Base-by-base conservation (phyloP, 2,888 invertebrate species). In the Nipponacmea schrenckii region DNA sequence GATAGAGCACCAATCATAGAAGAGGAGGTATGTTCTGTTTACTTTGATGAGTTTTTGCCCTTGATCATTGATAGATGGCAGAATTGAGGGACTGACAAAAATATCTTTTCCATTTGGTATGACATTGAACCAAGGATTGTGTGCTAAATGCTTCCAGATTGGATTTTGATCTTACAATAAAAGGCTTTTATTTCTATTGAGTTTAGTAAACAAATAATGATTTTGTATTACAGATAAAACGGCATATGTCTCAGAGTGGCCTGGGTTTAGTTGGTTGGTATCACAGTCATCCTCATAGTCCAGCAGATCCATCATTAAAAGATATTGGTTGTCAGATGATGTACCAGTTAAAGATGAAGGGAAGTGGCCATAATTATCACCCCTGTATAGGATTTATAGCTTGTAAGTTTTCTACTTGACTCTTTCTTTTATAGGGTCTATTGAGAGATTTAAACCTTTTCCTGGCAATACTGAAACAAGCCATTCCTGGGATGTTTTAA, bases 331-430 rank as follows among this genome's bases (percentile, higher is more conserved):
- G 94, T 72, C 97, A 98, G 89, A 90, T 98, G 77, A 96, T 97
- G 84, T 96, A 97, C 90, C 96, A 98, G 90, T 94, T 97, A 71
- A 94, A 94, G 86, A 95, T 97, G 95, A 94, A 96, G 83, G 97
- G 97, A 3, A 93, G 93, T 3, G 94, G 94, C 45, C 96, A 96
- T 90, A 93, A 94, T 77, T 97, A 97, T 85, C 94, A 94, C 56
- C 97, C 97, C 5, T 97, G 97, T 85, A 92, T 97, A 81, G 97
- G 96, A 69, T 91, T 97, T 64, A 96, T 97, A 85, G 93, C 95
- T 84, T 96, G 96, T 97, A 91, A 93, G 94, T 92, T 20, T 39
- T 20, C 14, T 3, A 3, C 31, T 31, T 31, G 31, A 15, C 2
- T 17, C 10, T 64, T 44, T 20, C 20, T 64, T 62, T 26, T 7